Percentiles rank a stretch among this genome's conserved stretches.
These are phyloP conservation scores for Pyrrhosoma nymphula DNA, from an alignment of 2,888 invertebrate species.

Conservation along the genomic window DNA sequence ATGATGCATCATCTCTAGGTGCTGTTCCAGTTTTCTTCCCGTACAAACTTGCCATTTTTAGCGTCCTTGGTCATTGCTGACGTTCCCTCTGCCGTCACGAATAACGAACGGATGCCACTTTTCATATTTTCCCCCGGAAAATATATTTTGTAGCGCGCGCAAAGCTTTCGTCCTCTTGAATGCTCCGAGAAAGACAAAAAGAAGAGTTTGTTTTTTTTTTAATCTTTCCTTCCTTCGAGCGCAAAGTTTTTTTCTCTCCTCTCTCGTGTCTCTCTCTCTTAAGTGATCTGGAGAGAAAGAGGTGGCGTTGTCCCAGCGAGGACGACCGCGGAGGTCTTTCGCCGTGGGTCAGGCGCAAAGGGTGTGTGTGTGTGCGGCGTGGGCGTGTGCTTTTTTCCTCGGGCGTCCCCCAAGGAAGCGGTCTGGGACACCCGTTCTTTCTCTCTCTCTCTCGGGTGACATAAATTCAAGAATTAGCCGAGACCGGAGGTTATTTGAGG, in stretches of 20 bases:
- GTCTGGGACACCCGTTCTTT: neutral
- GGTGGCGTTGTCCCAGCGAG: neutral
- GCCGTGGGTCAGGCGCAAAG: neutral
- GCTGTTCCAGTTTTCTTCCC: neutral
- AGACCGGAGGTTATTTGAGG: neutral
- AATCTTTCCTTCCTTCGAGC: neutral
- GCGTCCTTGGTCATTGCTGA: neutral
- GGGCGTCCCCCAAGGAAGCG: neutral
- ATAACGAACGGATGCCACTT: neutral
- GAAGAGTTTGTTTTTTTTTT: neutral
- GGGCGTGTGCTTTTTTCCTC: neutral
- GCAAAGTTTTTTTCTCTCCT: neutral
- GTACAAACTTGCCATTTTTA: neutral
- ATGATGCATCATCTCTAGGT: neutral
- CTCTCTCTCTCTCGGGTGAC: neutral
- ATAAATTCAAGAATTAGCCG: constrained; percentile 32
- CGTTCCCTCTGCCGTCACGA: neutral
- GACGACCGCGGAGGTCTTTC: neutral
- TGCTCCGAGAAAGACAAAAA: neutral
- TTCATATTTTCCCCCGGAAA: neutral
- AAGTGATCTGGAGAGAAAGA: neutral
- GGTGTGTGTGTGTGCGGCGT: neutral
- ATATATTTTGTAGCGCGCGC: neutral
- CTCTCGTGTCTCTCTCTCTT: neutral
- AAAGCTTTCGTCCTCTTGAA: neutral